Conservation (phyloP, 1,140 invertebrate genomes). For the Diuraphis noxia region DNA sequence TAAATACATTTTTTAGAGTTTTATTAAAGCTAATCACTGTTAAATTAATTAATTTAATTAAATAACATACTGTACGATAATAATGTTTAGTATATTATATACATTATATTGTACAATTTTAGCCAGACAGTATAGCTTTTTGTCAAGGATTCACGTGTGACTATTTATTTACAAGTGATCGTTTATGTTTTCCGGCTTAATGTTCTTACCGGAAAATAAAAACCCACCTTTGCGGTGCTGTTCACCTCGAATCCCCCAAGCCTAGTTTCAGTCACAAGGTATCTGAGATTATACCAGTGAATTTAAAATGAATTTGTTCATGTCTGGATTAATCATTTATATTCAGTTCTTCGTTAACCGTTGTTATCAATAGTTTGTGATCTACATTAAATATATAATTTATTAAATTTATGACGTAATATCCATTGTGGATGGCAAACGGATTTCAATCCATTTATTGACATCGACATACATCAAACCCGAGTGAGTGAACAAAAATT, state of each 20-base stretch:
- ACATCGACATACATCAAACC: background rate
- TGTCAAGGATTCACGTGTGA: background rate
- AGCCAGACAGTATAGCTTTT: background rate
- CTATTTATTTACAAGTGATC: background rate
- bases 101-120: background rate
- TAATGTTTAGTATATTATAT: background rate
- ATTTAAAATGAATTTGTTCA: background rate
- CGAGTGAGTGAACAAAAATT: background rate
- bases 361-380: background rate
- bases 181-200: background rate
- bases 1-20: too few species aligned
- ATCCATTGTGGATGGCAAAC: background rate
- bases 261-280: background rate
- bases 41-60: too few species aligned
- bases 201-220: background rate
- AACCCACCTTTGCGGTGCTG: background rate
- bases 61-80: too few species aligned
- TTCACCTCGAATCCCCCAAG: slow-evolving; percentile 10
- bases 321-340: background rate
- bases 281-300: background rate
- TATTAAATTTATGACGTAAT: background rate
- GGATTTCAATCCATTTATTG: background rate
- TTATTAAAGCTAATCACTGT: too few species aligned
- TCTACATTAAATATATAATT: background rate
- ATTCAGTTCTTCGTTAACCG: background rate